A percentile compares a stretch with the other conserved stretches of the same genome.
These are phyloP conservation scores for Chaenodraco wilsoni DNA, from an alignment of 2,797 vertebrate species.

Conservation along the genomic window DNA sequence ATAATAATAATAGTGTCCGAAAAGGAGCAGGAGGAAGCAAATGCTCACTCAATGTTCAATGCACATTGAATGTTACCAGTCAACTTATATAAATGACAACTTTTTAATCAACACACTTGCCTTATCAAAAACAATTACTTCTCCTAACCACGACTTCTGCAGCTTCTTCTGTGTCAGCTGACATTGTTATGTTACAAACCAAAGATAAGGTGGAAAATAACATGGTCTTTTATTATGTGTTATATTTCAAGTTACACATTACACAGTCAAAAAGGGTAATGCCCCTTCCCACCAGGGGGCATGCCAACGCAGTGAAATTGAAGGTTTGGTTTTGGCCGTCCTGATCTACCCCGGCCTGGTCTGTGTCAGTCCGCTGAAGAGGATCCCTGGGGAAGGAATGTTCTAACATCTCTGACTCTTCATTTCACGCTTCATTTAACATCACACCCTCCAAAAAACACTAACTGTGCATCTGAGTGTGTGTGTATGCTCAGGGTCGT, in stretches of 20 bases:
- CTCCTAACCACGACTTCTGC: not conserved
- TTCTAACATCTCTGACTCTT: conserved; percentile 77
- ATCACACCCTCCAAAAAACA: conserved; percentile 74
- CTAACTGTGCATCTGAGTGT: conserved; percentile 58
- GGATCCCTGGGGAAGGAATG: conserved; percentile 72
- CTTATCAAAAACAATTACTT: not conserved
- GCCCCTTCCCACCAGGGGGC: conserved; percentile 42
- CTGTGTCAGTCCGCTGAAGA: conserved; percentile 64
- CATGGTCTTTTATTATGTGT: not conserved
- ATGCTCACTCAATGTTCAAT: too few relatives aligned
- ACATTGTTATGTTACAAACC: too few relatives aligned
- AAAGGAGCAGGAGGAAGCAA: too few relatives aligned
- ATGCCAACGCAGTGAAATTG: conserved; percentile 32
- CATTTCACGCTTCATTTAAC: conserved; percentile 82
- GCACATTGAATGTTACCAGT: too few relatives aligned
- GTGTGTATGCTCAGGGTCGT: conserved; percentile 26
- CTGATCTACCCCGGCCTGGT: conserved; percentile 68
- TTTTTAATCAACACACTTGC: too few relatives aligned
- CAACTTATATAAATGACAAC: too few relatives aligned
- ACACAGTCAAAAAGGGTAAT: not conserved
- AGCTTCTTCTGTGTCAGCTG: not conserved
- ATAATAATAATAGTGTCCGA: too few relatives aligned
- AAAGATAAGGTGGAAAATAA: not conserved
- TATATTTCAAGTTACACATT: not conserved
- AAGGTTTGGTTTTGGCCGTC: conserved; percentile 50